Evolutionary conservation across 2,888 invertebrate genomes (phyloP), one percentile per base, ranked within the genome.

Genomic region (Coenonympha arcania): DNA sequence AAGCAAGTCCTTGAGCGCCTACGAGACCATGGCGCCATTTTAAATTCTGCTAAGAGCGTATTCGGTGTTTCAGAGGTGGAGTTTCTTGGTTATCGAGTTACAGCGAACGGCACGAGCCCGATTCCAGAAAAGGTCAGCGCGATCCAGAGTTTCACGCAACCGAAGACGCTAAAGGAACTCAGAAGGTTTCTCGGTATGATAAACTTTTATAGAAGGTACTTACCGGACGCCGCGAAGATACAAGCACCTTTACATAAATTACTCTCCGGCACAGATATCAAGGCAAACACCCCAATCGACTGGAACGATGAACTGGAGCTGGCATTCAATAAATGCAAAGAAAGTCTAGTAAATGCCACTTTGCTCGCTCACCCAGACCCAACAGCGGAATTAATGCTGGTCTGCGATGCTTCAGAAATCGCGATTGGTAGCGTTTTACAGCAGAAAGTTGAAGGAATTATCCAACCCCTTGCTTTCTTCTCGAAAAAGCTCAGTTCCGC

Each of bases 391-490:
- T 16, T 73, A 9, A 48, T 62, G 4, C 8, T 74, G 1, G 56
- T 62, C 22, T 56, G 59, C 0, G 71, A 76, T 53, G 76, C 76
- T 1, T 76, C 72, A 0, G 61, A 70, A 33, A 54, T 26, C 0
- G 61, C 69, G n/a, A n/a, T n/a, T n/a, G n/a, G n/a, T n/a, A n/a
- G n/a, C 2, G 66, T 61, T 0, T 39, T 79, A n/a, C 68, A 76
- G 48, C 73, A 76, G 57, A n/a, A 44, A 1, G 44, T 57, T 3
- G 34, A 60, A 6, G 42, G 56, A 16, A 19, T 45, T 0, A 64
- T 65, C 61, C 46, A 42, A 28, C 52, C 52, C 3, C 30, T 52
- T 39, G 54, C 45, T 24, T 57, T 48, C 42, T 57, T 54, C 42
- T 52, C 52, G 2, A 47, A 45, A 9, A 48, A 48, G 19, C 50